Percentiles rank a stretch among this genome's conserved stretches.
Conservation (phyloP, 2,888 invertebrate species). For the Lasioglossum oenotherae region DNA sequence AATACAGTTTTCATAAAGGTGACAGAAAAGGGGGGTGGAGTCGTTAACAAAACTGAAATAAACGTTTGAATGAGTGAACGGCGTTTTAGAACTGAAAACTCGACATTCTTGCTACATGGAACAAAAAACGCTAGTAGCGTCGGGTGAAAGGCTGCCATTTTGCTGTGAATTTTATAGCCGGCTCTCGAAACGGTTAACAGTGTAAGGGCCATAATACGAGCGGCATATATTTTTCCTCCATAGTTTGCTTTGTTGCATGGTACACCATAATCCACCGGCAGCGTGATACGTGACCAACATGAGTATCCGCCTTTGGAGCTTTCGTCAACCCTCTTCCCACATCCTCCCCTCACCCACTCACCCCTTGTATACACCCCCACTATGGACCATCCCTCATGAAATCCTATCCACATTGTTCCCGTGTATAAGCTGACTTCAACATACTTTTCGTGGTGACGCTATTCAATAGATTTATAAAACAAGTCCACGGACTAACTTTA, state of each 20-base stretch:
- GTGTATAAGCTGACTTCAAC: background rate
- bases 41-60: conserved; percentile 4
- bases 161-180: conserved; percentile 5
- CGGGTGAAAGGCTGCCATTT: background rate
- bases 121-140: background rate
- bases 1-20: background rate
- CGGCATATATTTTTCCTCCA: conserved; percentile 20
- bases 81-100: background rate
- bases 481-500: background rate
- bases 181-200: conserved; percentile 15
- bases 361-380: background rate
- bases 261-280: conserved; percentile 61
- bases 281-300: conserved; percentile 76
- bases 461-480: background rate
- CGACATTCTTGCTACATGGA: background rate
- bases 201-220: background rate
- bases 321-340: background rate
- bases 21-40: background rate
- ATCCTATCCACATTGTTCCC: background rate
- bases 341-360: too few species aligned
- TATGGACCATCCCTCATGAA: background rate
- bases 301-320: conserved; percentile 53
- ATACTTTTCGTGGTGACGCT: background rate
- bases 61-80: conserved; percentile 4
- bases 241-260: conserved; percentile 66